Evolutionary conservation across 2,113 vertebrate genomes (phyloP).

Genomic region (Antechinus stuartii): DNA sequence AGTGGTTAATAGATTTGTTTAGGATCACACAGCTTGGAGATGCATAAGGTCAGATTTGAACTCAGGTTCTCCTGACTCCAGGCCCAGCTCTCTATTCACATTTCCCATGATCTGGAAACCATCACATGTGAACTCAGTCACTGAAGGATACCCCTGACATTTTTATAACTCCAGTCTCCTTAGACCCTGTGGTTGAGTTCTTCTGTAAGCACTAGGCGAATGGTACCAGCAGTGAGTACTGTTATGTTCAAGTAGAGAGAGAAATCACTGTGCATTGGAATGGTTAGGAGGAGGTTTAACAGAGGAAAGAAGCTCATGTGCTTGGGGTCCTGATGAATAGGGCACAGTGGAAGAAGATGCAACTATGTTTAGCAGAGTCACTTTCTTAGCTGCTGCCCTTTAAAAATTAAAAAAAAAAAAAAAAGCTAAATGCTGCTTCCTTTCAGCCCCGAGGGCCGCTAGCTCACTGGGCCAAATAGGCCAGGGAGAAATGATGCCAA

Average conservation of each 20-base stretch:
- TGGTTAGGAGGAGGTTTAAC: background rate
- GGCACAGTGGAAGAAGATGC: background rate
- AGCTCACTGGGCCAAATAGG: constrained; percentile 48
- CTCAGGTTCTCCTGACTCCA: background rate
- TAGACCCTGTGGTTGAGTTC: background rate
- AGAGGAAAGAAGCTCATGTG: background rate
- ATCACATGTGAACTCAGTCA: background rate
- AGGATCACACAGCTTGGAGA: background rate
- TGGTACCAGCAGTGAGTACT: background rate
- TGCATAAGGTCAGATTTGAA: background rate
- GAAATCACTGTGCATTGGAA: background rate
- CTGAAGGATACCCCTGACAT: background rate
- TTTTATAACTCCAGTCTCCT: background rate
- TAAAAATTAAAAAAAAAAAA: background rate
- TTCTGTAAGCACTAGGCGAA: background rate
- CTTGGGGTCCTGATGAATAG: background rate
- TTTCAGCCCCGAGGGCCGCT: background rate
- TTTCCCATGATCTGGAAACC: background rate
- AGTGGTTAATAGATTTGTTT: background rate
- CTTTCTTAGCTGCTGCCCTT: background rate
- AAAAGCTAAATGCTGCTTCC: constrained; percentile 42
- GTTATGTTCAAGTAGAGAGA: background rate
- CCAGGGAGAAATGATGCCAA: background rate
- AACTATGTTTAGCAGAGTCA: background rate
- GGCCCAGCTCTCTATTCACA: background rate